Evolutionary conservation across 2,888 invertebrate species (phyloP).

Genomic region (Drosophila nr. medialis): DNA sequence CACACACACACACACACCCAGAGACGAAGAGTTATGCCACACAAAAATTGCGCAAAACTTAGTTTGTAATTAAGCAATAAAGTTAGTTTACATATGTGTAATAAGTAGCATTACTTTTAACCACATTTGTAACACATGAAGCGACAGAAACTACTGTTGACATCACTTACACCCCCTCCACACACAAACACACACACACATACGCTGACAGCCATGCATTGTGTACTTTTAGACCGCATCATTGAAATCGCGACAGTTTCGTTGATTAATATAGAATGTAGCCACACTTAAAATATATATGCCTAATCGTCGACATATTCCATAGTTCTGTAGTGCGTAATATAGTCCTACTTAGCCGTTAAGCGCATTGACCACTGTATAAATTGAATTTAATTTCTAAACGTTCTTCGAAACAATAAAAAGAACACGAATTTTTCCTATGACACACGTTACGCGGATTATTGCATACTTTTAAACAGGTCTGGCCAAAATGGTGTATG

Average conservation of each 20-base stretch:
- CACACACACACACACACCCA: constrained; percentile 16
- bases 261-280: constrained; percentile 33
- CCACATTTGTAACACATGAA: constrained; percentile 20
- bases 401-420: constrained; percentile 36
- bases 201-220: constrained; percentile 3
- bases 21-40: constrained; percentile 21
- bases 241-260: constrained; percentile 24
- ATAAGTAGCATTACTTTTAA: constrained; percentile 35
- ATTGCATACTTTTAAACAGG: constrained; percentile 28
- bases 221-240: constrained; percentile 18
- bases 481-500: not conserved
- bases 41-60: constrained; percentile 48
- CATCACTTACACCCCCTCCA: constrained; percentile 45
- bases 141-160: constrained; percentile 58
- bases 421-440: constrained; percentile 27
- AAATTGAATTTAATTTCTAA: constrained; percentile 53
- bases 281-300: constrained; percentile 18
- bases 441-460: not conserved
- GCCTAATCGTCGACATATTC: constrained; percentile 30
- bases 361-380: constrained; percentile 47
- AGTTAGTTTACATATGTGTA: constrained; percentile 27
- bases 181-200: constrained; percentile 1
- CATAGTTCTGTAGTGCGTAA: constrained; percentile 42
- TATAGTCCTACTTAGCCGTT: constrained; percentile 44
- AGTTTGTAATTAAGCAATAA: constrained; percentile 46